Base-by-base conservation (phyloP, 2,797 vertebrate genomes). In the Cynopterus sphinx region DNA sequence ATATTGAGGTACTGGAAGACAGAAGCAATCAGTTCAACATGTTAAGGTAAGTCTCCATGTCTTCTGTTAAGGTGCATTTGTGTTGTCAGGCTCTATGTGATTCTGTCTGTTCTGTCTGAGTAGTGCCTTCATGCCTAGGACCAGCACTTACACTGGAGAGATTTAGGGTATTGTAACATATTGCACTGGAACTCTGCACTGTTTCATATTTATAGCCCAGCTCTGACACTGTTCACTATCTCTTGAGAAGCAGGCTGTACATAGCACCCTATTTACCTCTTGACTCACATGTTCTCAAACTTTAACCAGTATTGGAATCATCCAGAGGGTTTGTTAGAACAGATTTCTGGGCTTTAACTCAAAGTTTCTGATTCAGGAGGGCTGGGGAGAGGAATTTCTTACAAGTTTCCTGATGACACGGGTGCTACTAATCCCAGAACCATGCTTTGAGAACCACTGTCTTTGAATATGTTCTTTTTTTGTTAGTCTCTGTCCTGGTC, bases 111-210 rank as follows among this genome's bases (percentile, higher is more conserved):
- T 74, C 49, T 39, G 6, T 68, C 28, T 39, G 3, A 85, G n/a
- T 11, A 17, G n/a, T 41, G 33, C 19, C 53, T 81, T 12, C 31
- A 6, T 31, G 26, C n/a, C 39, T 36, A 51, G 57, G 36, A 21
- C 10, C 6, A 49, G 1, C 6, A 2, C 4, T 49, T 15, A 6
- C 8, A 2, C 70, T 21, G 2, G 2, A 2, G 33, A 31, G 51
- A 63, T 16, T 17, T 5, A 24, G 24, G 22, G 13, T n/a, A 1
- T 17, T 57, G 2, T 2, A 31, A 39, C 4, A 24, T 92, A 4
- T 77, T n/a, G 2, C 19, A 49, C 26, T 28, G n/a, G 67, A 16
- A 28, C 51, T 55, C 31, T 21, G 6, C 17, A 21, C 36, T 3
- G 3, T 7, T 67, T 43, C 6, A 3, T 12, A 6, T 13, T 41